A percentile compares a stretch with the other conserved stretches of the same genome.
Conservation (phyloP, 2,888 invertebrate species). For the Thymelicus sylvestris region DNA sequence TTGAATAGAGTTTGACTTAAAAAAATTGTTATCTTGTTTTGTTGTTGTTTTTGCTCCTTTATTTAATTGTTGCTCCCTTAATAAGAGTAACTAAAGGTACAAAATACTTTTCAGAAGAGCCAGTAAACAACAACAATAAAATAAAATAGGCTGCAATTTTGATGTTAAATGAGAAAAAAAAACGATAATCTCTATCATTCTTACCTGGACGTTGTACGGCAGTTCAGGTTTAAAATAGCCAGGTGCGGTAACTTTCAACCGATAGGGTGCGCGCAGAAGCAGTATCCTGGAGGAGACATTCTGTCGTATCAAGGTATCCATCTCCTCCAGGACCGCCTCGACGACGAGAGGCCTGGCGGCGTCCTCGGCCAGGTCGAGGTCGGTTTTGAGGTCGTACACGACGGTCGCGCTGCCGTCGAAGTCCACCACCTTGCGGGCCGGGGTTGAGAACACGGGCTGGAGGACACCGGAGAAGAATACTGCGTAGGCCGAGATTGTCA, state of each 20-base stretch:
- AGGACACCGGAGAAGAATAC: slow-evolving; percentile 91
- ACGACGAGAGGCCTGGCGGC: slow-evolving; percentile 93
- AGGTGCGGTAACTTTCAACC: slow-evolving; percentile 92
- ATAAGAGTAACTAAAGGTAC: too few relatives aligned
- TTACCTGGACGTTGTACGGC: slow-evolving; percentile 91
- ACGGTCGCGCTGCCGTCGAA: slow-evolving; percentile 88
- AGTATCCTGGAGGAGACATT: slow-evolving; percentile 88
- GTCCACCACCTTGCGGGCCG: slow-evolving; percentile 89
- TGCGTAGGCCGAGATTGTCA: slow-evolving; percentile 93
- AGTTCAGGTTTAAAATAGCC: slow-evolving; percentile 95
- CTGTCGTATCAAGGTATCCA: slow-evolving; percentile 92
- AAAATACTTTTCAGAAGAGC: too few relatives aligned
- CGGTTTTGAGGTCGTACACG: slow-evolving; percentile 90
- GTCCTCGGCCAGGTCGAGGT: slow-evolving; percentile 89
- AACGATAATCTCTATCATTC: background rate
- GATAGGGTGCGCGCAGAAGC: slow-evolving; percentile 82
- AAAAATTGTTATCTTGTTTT: too few relatives aligned
- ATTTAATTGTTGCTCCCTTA: too few relatives aligned
- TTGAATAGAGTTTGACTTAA: too few relatives aligned
- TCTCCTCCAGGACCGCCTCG: slow-evolving; percentile 96
- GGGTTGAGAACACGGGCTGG: slow-evolving; percentile 90
- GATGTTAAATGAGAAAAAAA: too few relatives aligned
- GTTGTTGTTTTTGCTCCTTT: too few relatives aligned
- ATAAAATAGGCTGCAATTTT: too few relatives aligned
- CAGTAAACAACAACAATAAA: too few relatives aligned